A percentile compares a stretch with the other conserved stretches of the same genome.
phyloP scores from a whole-genome alignment of 2,113 vertebrate genomes.

The Ia io region DNA sequence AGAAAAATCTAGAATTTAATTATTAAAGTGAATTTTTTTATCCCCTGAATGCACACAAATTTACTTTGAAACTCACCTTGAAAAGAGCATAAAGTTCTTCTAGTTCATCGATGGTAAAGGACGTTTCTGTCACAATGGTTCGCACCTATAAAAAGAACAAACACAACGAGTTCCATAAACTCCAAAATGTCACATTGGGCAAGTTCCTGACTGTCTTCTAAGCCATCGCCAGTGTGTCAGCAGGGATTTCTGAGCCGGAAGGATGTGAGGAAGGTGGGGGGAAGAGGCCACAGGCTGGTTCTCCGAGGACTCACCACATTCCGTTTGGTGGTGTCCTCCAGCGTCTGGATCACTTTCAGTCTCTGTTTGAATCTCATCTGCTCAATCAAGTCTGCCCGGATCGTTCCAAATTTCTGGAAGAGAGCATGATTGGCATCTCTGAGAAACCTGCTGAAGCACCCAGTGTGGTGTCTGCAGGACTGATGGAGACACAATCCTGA shows the following conservation, averaged over 20 bases:
- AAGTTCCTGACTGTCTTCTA: background rate
- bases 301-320: conserved; percentile 89
- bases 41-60: background rate
- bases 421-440: background rate
- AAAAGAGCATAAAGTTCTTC: conserved; percentile 97
- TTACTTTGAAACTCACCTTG: conserved; percentile 86
- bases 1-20: background rate
- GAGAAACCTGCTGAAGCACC: background rate
- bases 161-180: background rate
- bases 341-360: conserved; percentile 96
- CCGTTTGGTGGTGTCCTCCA: conserved; percentile 97
- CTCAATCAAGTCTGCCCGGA: conserved; percentile 96
- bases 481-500: background rate
- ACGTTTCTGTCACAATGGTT: conserved; percentile 96
- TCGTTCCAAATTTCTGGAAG: conserved; percentile 94
- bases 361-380: conserved; percentile 99
- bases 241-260: fast-evolving
- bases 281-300: fast-evolving
- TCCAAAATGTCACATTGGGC: fast-evolving
- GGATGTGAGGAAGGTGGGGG: background rate
- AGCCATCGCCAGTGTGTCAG: background rate
- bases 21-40: background rate
- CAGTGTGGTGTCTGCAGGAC: background rate
- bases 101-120: conserved; percentile 94
- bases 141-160: conserved; percentile 86